These are phyloP conservation scores for Acanthurus leucopareius DNA, from an alignment of 2,797 vertebrate species.

Conservation along the genomic window DNA sequence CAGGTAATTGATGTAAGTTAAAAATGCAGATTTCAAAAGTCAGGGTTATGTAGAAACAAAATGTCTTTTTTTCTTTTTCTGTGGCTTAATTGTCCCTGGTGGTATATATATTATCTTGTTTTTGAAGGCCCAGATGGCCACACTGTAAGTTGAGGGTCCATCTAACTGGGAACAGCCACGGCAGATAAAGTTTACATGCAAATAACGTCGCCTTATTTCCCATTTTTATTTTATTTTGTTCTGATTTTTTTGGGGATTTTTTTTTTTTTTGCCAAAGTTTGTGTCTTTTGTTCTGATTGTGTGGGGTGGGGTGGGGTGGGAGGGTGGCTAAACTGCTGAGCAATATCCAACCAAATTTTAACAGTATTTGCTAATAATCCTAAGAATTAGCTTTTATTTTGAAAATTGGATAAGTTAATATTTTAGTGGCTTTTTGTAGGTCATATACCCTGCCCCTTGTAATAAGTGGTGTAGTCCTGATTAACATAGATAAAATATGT, in stretches of 20 bases:
- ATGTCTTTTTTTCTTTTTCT: slow-evolving; percentile 65
- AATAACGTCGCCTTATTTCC: slow-evolving; percentile 52
- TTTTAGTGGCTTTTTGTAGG: slow-evolving; percentile 39
- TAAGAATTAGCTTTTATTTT: slow-evolving; percentile 63
- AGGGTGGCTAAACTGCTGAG: slow-evolving; percentile 71
- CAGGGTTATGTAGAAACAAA: slow-evolving; percentile 80
- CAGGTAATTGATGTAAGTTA: slow-evolving; percentile 81
- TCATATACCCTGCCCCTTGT: slow-evolving; percentile 42
- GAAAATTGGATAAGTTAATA: slow-evolving; percentile 49
- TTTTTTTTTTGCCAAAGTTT: slow-evolving; percentile 75
- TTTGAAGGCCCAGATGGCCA: slow-evolving; percentile 69
- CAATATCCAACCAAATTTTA: slow-evolving; percentile 75
- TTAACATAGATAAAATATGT: slow-evolving; percentile 68
- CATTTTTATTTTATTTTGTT: slow-evolving; percentile 33
- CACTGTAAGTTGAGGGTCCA: slow-evolving; percentile 66
- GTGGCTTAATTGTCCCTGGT: slow-evolving; percentile 77
- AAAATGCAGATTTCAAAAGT: slow-evolving; percentile 81
- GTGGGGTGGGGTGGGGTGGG: slow-evolving; percentile 14
- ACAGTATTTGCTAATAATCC: slow-evolving; percentile 77
- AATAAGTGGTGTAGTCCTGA: slow-evolving; percentile 67
- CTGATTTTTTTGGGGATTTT: background rate
- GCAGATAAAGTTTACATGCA: slow-evolving; percentile 78
- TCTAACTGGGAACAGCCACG: slow-evolving; percentile 70
- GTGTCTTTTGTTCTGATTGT: slow-evolving; percentile 53
- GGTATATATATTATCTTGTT: slow-evolving; percentile 48